A percentile compares a stretch with the other conserved stretches of the same genome.
phyloP scores from a whole-genome alignment of 1,140 invertebrate genomes.

The Palaemon carinicauda region DNA sequence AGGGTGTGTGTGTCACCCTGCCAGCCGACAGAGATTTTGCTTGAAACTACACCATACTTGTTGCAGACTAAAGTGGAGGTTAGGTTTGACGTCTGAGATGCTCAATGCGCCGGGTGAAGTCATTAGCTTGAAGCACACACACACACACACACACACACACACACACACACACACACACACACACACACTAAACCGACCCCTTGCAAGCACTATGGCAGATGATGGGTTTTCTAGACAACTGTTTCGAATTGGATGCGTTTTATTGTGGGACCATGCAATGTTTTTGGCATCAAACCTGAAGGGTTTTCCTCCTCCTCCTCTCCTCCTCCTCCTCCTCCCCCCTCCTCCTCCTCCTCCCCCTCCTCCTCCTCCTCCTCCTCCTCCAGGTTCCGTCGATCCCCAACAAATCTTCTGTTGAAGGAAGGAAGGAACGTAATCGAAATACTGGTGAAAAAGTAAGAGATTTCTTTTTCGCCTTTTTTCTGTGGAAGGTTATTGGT shows the following conservation, averaged over 20 bases:
- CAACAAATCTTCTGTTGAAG: too few relatives aligned
- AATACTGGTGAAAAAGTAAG: too few relatives aligned
- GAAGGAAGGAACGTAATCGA: too few relatives aligned
- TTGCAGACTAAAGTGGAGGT: too few relatives aligned
- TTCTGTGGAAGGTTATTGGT: too few relatives aligned
- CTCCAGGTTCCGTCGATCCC: not conserved
- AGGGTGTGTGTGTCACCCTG: not conserved
- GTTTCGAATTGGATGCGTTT: too few relatives aligned
- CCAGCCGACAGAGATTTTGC: not conserved
- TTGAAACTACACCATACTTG: not conserved
- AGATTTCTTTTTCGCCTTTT: not conserved
- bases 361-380: not conserved
- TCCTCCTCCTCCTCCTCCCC: not conserved
- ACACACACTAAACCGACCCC: not conserved
- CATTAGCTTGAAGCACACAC: not conserved
- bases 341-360: not conserved
- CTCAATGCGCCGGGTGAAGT: too few relatives aligned
- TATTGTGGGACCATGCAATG: too few relatives aligned
- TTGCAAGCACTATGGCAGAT: not conserved
- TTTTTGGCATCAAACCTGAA: not conserved
- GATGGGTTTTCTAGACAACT: too few relatives aligned
- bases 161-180: conserved; percentile 9
- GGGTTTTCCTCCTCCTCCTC: not conserved
- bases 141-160: conserved; percentile 9
- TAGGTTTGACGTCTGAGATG: too few relatives aligned